Evolutionary conservation across 2,113 vertebrate genomes (phyloP).

Genomic region (Barnardius zonarius): DNA sequence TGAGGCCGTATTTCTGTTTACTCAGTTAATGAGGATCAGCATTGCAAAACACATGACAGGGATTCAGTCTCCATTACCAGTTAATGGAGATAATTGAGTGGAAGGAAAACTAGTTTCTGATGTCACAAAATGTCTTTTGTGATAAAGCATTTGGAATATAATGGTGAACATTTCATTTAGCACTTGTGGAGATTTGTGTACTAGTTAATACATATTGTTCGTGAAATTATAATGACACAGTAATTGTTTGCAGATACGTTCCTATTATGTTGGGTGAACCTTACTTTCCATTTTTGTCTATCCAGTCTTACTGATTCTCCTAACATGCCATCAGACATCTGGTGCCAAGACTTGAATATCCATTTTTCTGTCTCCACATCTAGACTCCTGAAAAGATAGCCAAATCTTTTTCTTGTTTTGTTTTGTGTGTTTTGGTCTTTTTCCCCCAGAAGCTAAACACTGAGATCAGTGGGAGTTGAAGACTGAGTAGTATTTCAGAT

Average conservation of each 20-base stretch:
- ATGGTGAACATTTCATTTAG: conserved; percentile 41
- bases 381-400: neutral
- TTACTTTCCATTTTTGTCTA: conserved; percentile 28
- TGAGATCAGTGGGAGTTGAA: neutral
- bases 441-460: neutral
- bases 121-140: conserved; percentile 41
- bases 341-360: conserved; percentile 2
- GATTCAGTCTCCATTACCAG: conserved; percentile 25
- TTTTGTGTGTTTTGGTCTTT: neutral
- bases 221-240: conserved; percentile 27
- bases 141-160: conserved; percentile 28
- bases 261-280: neutral
- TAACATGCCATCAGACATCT: conserved; percentile 1
- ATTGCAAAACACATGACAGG: neutral
- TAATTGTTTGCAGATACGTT: conserved; percentile 43
- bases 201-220: neutral
- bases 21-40: conserved; percentile 41
- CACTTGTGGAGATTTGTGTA: neutral
- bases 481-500: neutral
- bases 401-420: neutral
- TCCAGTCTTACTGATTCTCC: conserved; percentile 9
- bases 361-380: conserved; percentile 16
- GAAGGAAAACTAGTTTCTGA: conserved; percentile 57
- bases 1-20: conserved; percentile 32
- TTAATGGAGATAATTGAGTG: conserved; percentile 60